A percentile compares a stretch with the other conserved stretches of the same genome.
phyloP scores from a whole-genome alignment of 2,113 vertebrate species.

The Lepidothrix coronata region DNA sequence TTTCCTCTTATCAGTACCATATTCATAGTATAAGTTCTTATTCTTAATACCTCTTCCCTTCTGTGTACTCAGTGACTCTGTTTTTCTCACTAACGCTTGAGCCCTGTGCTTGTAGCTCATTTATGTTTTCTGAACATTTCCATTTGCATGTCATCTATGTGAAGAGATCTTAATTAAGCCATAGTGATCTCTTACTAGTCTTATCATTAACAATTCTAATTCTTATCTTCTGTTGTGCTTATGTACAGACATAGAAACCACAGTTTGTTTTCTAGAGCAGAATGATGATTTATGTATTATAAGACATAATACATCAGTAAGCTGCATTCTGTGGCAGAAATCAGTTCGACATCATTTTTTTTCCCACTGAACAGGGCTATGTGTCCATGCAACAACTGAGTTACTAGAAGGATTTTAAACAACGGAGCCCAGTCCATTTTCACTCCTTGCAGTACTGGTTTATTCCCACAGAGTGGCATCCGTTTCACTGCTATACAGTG shows the following conservation, averaged over 20 bases:
- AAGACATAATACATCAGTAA: neutral
- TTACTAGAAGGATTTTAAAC: neutral
- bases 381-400: neutral
- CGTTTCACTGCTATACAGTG: neutral
- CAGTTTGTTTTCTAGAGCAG: neutral
- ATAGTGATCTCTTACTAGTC: neutral
- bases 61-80: neutral
- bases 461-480: slow-evolving; percentile 55
- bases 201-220: neutral
- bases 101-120: neutral
- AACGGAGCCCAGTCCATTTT: accelerated
- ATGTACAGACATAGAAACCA: neutral
- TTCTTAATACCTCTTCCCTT: neutral
- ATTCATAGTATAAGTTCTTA: neutral
- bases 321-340: neutral
- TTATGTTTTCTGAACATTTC: neutral
- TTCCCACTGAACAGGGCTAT: neutral
- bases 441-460: slow-evolving; percentile 45
- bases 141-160: neutral
- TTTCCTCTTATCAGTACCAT: neutral
- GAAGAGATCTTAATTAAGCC: neutral
- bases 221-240: neutral
- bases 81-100: neutral
- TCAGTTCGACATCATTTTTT: neutral
- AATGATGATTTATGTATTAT: neutral